Evolutionary conservation across 2,797 vertebrate genomes (phyloP).

Genomic region (Microtus agrestis): DNA sequence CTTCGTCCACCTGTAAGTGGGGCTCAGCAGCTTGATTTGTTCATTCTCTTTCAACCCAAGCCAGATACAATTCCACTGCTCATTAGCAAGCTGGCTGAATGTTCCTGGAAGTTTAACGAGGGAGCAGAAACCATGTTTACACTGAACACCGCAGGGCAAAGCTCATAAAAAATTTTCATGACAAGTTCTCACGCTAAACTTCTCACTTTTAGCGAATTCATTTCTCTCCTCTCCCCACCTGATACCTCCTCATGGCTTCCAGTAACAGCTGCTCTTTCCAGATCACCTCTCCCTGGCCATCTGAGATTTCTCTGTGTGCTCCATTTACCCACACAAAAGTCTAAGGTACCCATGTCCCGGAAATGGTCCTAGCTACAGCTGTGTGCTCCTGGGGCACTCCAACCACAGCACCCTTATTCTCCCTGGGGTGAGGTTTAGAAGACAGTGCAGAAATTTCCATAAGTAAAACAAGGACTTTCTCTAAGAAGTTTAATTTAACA

Average conservation of each 20-base stretch:
- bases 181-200: not conserved
- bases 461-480: not conserved
- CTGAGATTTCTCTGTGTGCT: not conserved
- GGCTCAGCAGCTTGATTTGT: not conserved
- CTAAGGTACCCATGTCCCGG: not conserved
- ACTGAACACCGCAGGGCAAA: not conserved
- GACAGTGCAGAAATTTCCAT: not conserved
- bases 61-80: not conserved
- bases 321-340: not conserved
- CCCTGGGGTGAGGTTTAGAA: not conserved
- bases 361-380: not conserved
- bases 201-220: not conserved
- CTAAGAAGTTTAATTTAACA: not conserved
- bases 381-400: not conserved
- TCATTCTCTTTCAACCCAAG: not conserved
- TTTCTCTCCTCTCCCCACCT: not conserved
- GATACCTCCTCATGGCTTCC: not conserved
- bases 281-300: not conserved
- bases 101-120: not conserved
- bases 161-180: not conserved
- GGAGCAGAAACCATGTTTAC: not conserved
- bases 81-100: constrained; percentile 33
- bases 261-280: not conserved
- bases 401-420: fast-evolving
- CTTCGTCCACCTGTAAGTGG: not conserved